A percentile compares a stretch with the other conserved stretches of the same genome.
These are phyloP conservation scores for Psilopsiagon aymara DNA, from an alignment of 2,113 vertebrate genomes.

Conservation along the genomic window DNA sequence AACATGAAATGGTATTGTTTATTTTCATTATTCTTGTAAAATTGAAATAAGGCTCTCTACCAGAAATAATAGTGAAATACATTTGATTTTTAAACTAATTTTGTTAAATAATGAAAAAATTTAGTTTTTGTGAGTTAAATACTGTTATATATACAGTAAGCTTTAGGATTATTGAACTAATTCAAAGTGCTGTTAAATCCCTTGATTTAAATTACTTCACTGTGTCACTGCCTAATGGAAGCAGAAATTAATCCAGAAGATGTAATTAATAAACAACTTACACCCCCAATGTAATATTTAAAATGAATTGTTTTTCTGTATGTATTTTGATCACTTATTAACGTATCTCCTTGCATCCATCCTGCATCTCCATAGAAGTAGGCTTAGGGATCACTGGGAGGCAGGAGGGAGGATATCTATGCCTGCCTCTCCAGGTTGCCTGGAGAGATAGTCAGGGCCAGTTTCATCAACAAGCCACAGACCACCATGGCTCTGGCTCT, in stretches of 20 bases:
- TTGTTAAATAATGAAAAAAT: not conserved
- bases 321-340: not conserved
- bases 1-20: not conserved
- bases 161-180: slow-evolving; percentile 5
- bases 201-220: slow-evolving; percentile 13
- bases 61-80: not conserved
- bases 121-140: not conserved
- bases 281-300: not conserved
- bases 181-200: not conserved
- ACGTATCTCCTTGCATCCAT: not conserved
- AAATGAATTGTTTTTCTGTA: not conserved
- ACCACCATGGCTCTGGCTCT: not conserved
- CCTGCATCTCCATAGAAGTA: not conserved
- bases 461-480: not conserved
- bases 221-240: not conserved
- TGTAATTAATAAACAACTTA: not conserved
- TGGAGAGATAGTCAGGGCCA: not conserved
- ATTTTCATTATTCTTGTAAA: not conserved
- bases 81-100: not conserved
- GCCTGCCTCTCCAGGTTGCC: not conserved
- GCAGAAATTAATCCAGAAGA: slow-evolving; percentile 19
- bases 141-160: not conserved
- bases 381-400: not conserved
- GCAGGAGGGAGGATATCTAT: not conserved
- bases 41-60: not conserved